Evolutionary conservation across 2,888 invertebrate genomes (phyloP).

Genomic region (Cyrtodaria siliqua): DNA sequence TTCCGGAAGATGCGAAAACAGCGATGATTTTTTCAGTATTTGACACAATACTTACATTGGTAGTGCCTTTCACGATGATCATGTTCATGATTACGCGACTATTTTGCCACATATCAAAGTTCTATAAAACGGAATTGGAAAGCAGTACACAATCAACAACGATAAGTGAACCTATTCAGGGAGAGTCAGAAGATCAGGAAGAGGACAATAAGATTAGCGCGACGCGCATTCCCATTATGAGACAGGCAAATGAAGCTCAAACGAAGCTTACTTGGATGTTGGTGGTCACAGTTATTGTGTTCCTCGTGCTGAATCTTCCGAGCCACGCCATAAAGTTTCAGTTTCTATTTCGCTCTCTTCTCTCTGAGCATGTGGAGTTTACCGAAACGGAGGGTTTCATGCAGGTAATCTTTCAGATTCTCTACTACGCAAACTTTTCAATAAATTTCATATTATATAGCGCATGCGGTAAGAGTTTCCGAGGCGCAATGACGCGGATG

Average conservation of each 20-base stretch:
- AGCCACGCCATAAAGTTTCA: conserved; percentile 79
- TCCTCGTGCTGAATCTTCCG: conserved; percentile 90
- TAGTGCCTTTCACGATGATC: conserved; percentile 91
- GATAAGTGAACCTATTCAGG: conserved; percentile 26
- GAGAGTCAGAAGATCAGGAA: conserved; percentile 10
- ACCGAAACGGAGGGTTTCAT: conserved; percentile 67
- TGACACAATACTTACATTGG: conserved; percentile 91
- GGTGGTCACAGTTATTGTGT: conserved; percentile 92
- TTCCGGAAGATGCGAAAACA: conserved; percentile 47
- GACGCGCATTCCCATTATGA: not conserved
- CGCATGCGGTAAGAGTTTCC: conserved; percentile 85
- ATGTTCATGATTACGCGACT: conserved; percentile 91
- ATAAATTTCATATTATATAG: conserved; percentile 91
- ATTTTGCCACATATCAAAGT: conserved; percentile 88
- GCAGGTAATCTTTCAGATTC: conserved; percentile 88
- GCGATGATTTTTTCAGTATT: conserved; percentile 82
- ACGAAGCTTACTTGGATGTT: conserved; percentile 91
- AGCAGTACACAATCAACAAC: conserved; percentile 27
- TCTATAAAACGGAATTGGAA: conserved; percentile 64
- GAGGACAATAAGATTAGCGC: not conserved
- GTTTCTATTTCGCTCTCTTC: conserved; percentile 68
- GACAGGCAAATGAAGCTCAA: conserved; percentile 68
- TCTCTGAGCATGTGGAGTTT: conserved; percentile 59
- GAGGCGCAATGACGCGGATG: conserved; percentile 65
- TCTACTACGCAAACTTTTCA: conserved; percentile 94